Evolutionary conservation across 2,113 vertebrate genomes (phyloP).

Genomic region (Phylloscopus trochilus): DNA sequence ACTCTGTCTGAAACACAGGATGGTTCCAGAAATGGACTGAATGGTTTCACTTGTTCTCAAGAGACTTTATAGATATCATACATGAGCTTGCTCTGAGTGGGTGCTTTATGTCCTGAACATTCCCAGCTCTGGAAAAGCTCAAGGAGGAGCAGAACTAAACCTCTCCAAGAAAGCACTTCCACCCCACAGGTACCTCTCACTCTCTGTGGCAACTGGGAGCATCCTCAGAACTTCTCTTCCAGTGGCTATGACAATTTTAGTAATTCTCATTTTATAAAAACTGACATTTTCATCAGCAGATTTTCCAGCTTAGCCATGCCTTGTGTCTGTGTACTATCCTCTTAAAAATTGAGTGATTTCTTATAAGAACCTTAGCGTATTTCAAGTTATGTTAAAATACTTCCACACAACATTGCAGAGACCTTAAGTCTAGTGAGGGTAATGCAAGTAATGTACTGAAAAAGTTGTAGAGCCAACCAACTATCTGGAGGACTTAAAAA

Average conservation of each 20-base stretch:
- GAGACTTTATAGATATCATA: fast-evolving
- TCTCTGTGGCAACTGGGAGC: background rate
- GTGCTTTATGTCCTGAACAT: background rate
- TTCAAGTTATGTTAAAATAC: background rate
- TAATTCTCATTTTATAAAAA: background rate
- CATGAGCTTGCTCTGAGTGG: background rate
- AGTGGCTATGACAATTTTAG: background rate
- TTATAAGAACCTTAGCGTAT: background rate
- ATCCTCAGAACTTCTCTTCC: background rate
- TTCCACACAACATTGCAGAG: background rate
- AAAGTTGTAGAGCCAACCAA: background rate
- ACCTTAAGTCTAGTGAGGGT: background rate
- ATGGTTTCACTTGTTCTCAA: background rate
- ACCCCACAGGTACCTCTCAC: background rate
- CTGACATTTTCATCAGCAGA: background rate
- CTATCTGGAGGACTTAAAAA: background rate
- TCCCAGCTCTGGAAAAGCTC: background rate
- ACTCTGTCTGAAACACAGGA: background rate
- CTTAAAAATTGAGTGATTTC: background rate
- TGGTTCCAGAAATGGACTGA: background rate
- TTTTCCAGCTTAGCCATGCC: background rate
- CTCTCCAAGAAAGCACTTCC: background rate
- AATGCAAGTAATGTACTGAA: background rate
- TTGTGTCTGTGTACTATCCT: background rate
- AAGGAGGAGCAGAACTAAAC: background rate